Evolutionary conservation across 2,888 invertebrate genomes (phyloP), one percentile per base, ranked within the genome.

Genomic region (Biston betularia): DNA sequence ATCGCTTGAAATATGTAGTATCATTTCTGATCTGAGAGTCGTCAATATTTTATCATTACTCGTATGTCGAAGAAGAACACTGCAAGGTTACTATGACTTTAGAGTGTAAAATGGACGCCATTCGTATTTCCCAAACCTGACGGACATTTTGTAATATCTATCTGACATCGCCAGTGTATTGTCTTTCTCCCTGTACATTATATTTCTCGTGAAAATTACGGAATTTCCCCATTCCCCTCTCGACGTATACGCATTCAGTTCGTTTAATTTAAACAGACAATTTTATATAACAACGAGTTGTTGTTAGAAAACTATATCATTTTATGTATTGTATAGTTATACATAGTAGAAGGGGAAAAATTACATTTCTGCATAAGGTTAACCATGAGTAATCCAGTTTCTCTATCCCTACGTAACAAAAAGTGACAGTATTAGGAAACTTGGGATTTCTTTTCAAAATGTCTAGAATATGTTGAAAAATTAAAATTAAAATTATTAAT

Each of bases 171-270:
- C 77, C 83, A 84, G 79, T 79, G 83, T 93, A 93, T 93, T 93
- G 92, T 93, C 92, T 81, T 86, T 85, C 86, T 92, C 92, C 92
- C 92, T 93, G 92, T 92, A 92, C 79, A 82, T 33, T 12, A 54
- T 82, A 38, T 57, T 48, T 79, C 76, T 80, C 76, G 79, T 75
- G 81, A 70, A 81, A 78, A 79, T 80, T 89, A 90, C 86, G 85
- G 88, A 86, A 81, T 79, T 60, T 45, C 3, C 49, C 69, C 56
- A 52, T 69, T 68, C 58, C 14, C 53, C 46, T 65, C 56, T 64
- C 55, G 65, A 65, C 71, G 73, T 73, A 71, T 70, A 73, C 71
- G 40, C 60, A 49, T 60, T 57, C 61, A 48, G 62, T 64, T 67
- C 58, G 48, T 45, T 40, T 38, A 45, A 35, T 45, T 40, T 45